Evolutionary conservation across 2,113 vertebrate genomes (phyloP).

Genomic region (Amia ocellicauda): DNA sequence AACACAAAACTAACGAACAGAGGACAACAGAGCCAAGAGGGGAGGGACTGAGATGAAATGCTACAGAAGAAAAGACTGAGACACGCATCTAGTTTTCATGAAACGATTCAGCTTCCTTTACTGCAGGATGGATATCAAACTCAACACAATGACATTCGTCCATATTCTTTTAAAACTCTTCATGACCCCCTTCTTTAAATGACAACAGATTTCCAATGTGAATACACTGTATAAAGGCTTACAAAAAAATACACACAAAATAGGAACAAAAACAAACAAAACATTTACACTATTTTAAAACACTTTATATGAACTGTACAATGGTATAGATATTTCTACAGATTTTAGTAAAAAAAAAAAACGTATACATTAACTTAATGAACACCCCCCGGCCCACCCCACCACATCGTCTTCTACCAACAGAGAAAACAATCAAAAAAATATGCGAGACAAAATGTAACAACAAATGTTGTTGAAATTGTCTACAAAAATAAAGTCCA

Average conservation of each 20-base stretch:
- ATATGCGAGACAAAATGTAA: not conserved
- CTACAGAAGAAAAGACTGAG: too few species aligned
- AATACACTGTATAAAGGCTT: constrained; percentile 2
- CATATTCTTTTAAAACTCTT: not conserved
- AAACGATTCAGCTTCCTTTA: too few species aligned
- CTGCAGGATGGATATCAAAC: not conserved
- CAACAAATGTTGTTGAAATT: constrained; percentile 5
- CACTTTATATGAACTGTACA: constrained; percentile 4
- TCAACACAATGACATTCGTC: not conserved
- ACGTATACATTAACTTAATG: not conserved
- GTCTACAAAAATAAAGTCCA: not conserved
- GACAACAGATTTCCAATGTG: constrained; percentile 1
- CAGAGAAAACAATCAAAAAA: not conserved
- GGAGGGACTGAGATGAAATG: too few species aligned
- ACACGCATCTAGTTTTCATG: too few species aligned
- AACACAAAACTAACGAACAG: too few species aligned
- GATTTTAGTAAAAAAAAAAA: not conserved
- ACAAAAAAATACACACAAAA: constrained; percentile 1
- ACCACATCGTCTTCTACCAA: not conserved
- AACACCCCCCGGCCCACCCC: not conserved
- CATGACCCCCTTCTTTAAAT: not conserved
- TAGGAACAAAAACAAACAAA: too few species aligned
- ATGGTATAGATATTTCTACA: not conserved
- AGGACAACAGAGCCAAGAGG: too few species aligned
- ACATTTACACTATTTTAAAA: not conserved